These are phyloP conservation scores for Mustela nigripes DNA, from an alignment of 2,113 vertebrate genomes.

Conservation along the genomic window DNA sequence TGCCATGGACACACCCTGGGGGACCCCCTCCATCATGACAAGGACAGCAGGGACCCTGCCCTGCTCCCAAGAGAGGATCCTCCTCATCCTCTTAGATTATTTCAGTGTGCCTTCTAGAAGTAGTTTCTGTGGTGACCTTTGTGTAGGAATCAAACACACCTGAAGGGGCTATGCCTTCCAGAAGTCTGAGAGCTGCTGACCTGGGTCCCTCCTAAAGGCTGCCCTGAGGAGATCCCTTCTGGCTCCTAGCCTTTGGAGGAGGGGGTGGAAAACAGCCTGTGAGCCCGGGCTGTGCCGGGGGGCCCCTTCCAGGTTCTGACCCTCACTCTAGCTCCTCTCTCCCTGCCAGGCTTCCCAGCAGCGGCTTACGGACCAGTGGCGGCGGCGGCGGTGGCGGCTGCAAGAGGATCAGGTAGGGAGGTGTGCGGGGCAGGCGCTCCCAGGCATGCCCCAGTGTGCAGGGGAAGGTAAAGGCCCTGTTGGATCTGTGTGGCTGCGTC, in stretches of 20 bases:
- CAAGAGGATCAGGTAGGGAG: slow-evolving; percentile 99
- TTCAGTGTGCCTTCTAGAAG: neutral
- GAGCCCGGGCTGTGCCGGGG: neutral
- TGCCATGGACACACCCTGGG: neutral
- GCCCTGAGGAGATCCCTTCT: neutral
- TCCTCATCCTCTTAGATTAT: neutral
- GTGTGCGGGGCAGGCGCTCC: slow-evolving; percentile 93
- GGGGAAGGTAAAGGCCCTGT: slow-evolving; percentile 97
- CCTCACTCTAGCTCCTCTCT: slow-evolving; percentile 83
- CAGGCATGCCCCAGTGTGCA: slow-evolving; percentile 96
- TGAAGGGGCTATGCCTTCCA: slow-evolving; percentile 27
- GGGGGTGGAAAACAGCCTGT: neutral
- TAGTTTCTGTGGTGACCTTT: neutral
- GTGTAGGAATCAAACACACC: neutral
- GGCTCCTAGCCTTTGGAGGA: neutral
- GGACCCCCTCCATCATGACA: neutral
- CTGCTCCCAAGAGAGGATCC: neutral
- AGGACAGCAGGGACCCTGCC: neutral
- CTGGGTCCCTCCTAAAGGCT: neutral
- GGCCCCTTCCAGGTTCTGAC: neutral
- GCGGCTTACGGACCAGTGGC: slow-evolving; percentile 98
- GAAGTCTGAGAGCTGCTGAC: slow-evolving; percentile 67
- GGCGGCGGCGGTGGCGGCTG: slow-evolving; percentile 96
- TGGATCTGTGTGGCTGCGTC: slow-evolving; percentile 95
- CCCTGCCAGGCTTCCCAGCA: slow-evolving; percentile 95